Evolutionary conservation across 2,888 invertebrate species (phyloP), one percentile per base, ranked within the genome.

Genomic region (Crossocerus cetratus): DNA sequence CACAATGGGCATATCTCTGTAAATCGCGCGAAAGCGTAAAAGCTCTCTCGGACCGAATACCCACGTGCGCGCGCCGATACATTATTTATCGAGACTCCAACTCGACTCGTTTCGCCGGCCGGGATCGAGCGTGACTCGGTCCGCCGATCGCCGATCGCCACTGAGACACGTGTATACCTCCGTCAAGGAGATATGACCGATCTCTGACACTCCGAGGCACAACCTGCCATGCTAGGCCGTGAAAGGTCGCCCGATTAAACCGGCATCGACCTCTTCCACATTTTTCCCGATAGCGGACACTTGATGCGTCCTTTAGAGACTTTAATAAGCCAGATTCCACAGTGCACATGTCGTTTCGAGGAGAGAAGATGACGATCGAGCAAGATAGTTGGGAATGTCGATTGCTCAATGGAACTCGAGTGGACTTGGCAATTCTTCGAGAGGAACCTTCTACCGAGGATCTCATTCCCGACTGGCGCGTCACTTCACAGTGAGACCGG

Each of bases 11-110:
- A 84, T 86, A 86, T 86, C 84, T 86, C 81, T 85, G 84, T 83
- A 83, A 86, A 85, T 87, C 86, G 86, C 83, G 85, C 83, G 85
- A 87, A 86, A 87, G 86, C 87, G 86, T 87, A 84, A 86, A 82
- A 86, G 81, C 83, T 84, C 81, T 69, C 83, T 78, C 74, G 72
- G 71, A 57, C 72, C 73, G 69, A 62, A 69, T 56, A 69, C 45
- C 63, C 56, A 32, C 43, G 62, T 21, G 49, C 61, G 59, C 54
- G 74, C 77, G 68, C 70, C 74, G 59, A 64, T 65, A 73, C 75
- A 78, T 77, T 67, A 73, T 72, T 80, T 81, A 81, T 81, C 82
- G 77, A 65, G 71, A 44, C 63, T 81, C 32, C 82, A 82, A 81
- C 82, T 80, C 75, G 74, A 72, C 71, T 69, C 81, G 81, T 79